Conservation (phyloP, 1,140 invertebrate genomes). For the Drosophila guanche region DNA sequence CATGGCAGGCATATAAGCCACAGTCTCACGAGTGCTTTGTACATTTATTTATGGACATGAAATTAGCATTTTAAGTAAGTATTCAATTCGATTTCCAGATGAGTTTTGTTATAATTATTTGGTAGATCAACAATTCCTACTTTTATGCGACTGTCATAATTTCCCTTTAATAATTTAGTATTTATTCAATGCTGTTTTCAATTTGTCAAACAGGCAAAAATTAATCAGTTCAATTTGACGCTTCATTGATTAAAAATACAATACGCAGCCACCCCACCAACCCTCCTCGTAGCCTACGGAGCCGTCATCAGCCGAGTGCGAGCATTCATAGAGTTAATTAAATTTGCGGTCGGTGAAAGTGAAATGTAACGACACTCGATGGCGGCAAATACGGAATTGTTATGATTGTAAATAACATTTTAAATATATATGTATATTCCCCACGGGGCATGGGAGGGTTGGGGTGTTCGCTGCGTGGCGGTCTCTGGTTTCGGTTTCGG, state of each 20-base stretch:
- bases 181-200: slow-evolving; percentile 3
- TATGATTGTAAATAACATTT: slow-evolving; percentile 63
- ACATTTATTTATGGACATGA: background rate
- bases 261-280: background rate
- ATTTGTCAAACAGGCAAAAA: slow-evolving; percentile 21
- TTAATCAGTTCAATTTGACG: slow-evolving; percentile 54
- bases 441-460: background rate
- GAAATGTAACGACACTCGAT: slow-evolving; percentile 65
- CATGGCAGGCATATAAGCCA: slow-evolving; percentile 1
- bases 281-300: background rate
- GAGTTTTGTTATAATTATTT: background rate
- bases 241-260: slow-evolving; percentile 51
- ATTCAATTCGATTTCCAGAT: background rate
- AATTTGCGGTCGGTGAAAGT: slow-evolving; percentile 67
- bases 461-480: background rate
- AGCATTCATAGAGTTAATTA: slow-evolving; percentile 70
- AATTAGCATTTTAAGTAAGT: background rate
- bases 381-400: slow-evolving; percentile 21
- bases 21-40: slow-evolving; percentile 12
- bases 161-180: no score
- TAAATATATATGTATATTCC: slow-evolving; percentile 19
- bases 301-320: slow-evolving; percentile 2
- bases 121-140: background rate
- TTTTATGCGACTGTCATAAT: no score
- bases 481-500: slow-evolving; percentile 1